Percentiles rank a stretch among this genome's conserved stretches.
Evolutionary conservation across 2,113 vertebrate species (phyloP).

Genomic region (Aix galericulata): DNA sequence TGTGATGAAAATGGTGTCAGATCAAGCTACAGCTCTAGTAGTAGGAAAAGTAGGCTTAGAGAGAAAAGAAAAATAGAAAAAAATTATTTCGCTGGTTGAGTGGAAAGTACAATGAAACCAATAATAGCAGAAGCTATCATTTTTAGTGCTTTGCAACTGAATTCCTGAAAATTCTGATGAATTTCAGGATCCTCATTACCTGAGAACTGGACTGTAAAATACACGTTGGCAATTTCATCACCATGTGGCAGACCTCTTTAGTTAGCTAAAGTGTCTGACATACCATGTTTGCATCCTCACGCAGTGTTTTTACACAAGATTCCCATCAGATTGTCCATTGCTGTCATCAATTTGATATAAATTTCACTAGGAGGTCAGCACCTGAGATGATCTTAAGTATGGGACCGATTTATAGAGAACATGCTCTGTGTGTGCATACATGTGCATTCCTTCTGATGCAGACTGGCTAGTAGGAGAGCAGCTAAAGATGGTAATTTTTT

Average conservation of each 20-base stretch:
- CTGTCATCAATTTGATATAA: not conserved
- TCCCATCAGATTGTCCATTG: not conserved
- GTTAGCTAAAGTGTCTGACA: not conserved
- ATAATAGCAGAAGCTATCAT: not conserved
- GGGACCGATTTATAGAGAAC: not conserved
- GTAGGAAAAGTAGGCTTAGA: not conserved
- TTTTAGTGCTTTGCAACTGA: not conserved
- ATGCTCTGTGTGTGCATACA: not conserved
- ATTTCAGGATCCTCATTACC: not conserved
- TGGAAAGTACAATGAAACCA: not conserved
- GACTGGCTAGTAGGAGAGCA: constrained; percentile 11
- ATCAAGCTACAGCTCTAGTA: not conserved
- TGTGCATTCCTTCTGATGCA: not conserved
- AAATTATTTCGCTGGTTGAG: not conserved
- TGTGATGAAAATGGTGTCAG: not conserved
- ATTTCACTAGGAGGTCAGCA: not conserved
- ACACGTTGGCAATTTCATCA: not conserved
- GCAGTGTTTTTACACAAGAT: not conserved
- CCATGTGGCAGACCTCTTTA: rapidly evolving
- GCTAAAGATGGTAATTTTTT: constrained; percentile 44
- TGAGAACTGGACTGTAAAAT: not conserved
- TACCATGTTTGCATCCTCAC: not conserved
- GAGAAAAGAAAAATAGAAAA: not conserved
- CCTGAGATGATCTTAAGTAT: not conserved
- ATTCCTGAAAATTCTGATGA: not conserved